A percentile compares a stretch with the other conserved stretches of the same genome.
phyloP scores from a whole-genome alignment of 92 coral and sea anemone species.

The Zoanthus sansibaricus region DNA sequence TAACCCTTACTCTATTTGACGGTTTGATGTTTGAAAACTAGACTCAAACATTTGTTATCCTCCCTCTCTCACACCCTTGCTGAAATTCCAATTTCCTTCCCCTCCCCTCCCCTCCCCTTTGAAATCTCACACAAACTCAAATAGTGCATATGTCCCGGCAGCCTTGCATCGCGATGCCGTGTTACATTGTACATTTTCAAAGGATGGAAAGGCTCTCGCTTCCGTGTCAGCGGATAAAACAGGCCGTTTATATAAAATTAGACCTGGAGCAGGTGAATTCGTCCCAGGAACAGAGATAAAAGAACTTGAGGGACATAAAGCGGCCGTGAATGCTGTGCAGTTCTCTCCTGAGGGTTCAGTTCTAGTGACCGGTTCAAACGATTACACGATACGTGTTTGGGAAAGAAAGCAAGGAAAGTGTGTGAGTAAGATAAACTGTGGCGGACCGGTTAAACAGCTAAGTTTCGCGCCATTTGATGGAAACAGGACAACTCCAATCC shows the following conservation, averaged over 20 bases:
- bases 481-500: conserved; percentile 15
- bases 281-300: conserved; percentile 84
- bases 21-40: too few relatives aligned
- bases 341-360: conserved; percentile 71
- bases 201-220: conserved; percentile 85
- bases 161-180: conserved; percentile 90
- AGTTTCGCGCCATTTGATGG: conserved; percentile 74
- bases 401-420: conserved; percentile 68
- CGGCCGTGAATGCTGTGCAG: conserved; percentile 77
- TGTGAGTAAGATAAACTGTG: conserved; percentile 34
- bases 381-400: conserved; percentile 87
- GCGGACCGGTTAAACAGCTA: conserved; percentile 71
- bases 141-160: conserved; percentile 11
- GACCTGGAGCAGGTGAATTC: conserved; percentile 92
- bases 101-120: not conserved
- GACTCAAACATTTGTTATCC: too few relatives aligned
- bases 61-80: too few relatives aligned
- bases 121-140: too few relatives aligned
- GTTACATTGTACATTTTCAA: conserved; percentile 80
- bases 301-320: conserved; percentile 64
- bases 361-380: conserved; percentile 87
- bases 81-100: too few relatives aligned
- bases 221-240: conserved; percentile 87
- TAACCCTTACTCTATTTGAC: too few relatives aligned
- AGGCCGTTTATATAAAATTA: conserved; percentile 80